Base-by-base conservation (phyloP, 2,888 invertebrate genomes). In the Biston stratarius region DNA sequence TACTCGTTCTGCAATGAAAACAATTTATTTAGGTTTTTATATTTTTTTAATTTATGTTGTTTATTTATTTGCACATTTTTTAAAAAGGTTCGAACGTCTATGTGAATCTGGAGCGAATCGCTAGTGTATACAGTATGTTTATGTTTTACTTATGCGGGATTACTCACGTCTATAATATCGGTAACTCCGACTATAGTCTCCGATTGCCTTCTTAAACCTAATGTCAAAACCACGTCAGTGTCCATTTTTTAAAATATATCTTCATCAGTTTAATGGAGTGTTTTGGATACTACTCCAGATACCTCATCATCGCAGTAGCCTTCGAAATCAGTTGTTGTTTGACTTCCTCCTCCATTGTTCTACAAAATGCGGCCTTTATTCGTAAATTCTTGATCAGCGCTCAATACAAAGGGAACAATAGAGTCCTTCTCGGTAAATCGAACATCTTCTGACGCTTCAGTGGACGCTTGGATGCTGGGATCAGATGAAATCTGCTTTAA, bases 391-490 rank as follows among this genome's bases (percentile, higher is more conserved):
- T 66, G 61, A 66, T 66, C 57, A 61, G 14, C 15, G 33, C 53
- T 61, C 66, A 61, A 61, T 58, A 62, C 38, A 52, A 65, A 14
- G 34, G 42, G 58, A 62, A 67, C 67, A 67, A 67, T 67, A 42
- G 67, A 57, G 34, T 12, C 15, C 53, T 64, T 49, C 60, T 15
- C 42, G 48, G 48, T 48, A 48, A 60, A 61, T 60, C 61, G 49
- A 61, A 55, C 51, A 63, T 47, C 63, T 42, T 55, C 14, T 15
- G n/a, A 38, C 15, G 6, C 42, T 24, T 33, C 59, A 33, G 33
- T 24, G 42, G 62, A 34, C 8, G 42, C 56, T 14, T 45, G 0
- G 53, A 55, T 40, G 55, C 12, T 36, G 33, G 12, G 15, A 49
- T 48, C 48, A 40, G 48, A 40, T 38, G 33, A 48, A 33, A 59